Conservation (phyloP, 2,113 vertebrate genomes). For the Gavia stellata region DNA sequence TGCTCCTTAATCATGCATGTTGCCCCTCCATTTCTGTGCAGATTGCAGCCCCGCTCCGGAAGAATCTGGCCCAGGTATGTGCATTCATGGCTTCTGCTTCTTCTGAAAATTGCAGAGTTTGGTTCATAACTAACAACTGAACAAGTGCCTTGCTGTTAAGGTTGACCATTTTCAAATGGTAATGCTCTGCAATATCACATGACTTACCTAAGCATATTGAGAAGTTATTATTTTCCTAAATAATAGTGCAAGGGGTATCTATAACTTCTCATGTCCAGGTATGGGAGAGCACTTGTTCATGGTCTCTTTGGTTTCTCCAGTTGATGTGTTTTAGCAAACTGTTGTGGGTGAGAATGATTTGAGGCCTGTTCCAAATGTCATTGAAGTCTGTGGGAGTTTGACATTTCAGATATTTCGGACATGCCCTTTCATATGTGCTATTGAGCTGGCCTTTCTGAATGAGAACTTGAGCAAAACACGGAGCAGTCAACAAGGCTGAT, state of each 20-base stretch:
- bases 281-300: neutral
- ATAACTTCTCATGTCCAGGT: neutral
- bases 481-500: neutral
- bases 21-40: constrained; percentile 89
- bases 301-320: neutral
- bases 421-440: neutral
- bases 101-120: neutral
- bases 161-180: neutral
- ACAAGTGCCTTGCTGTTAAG: constrained; percentile 10
- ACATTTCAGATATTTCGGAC: neutral
- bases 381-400: neutral
- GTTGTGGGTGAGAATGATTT: neutral
- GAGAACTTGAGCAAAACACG: neutral
- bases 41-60: constrained; percentile 87
- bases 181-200: neutral
- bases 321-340: neutral
- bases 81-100: constrained; percentile 64
- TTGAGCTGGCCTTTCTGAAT: neutral
- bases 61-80: constrained; percentile 93
- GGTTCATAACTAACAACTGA: neutral
- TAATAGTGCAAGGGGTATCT: neutral
- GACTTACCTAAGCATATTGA: neutral
- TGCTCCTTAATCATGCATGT: constrained; percentile 90
- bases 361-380: neutral
- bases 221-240: neutral